phyloP scores from a whole-genome alignment of 2,888 invertebrate genomes.

The Brenthis daphne region DNA sequence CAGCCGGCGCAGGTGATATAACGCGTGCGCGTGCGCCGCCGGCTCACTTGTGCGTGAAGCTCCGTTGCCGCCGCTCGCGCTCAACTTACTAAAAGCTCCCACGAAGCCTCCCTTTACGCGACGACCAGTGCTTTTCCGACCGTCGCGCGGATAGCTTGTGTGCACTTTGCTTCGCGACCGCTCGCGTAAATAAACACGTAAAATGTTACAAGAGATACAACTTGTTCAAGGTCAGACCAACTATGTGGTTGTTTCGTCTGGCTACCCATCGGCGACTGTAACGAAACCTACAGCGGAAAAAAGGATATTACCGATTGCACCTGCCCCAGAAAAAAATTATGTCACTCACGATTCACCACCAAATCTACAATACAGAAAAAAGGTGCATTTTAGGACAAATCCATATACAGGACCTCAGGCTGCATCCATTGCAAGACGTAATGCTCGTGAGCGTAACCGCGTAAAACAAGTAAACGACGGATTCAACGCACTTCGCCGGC shows the following conservation, averaged over 20 bases:
- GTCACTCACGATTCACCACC: conserved; percentile 80
- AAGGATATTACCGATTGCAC: conserved; percentile 80
- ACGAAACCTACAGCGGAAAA: conserved; percentile 78
- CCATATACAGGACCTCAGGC: conserved; percentile 86
- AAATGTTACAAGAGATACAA: conserved; percentile 80
- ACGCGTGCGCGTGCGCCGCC: conserved; percentile 78
- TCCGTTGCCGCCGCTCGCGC: conserved; percentile 67
- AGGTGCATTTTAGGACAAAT: conserved; percentile 87
- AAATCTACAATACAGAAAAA: conserved; percentile 85
- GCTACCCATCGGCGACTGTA: conserved; percentile 72
- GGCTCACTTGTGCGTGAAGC: conserved; percentile 78
- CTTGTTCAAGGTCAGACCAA: conserved; percentile 81
- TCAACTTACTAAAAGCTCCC: conserved; percentile 53
- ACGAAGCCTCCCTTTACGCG: conserved; percentile 49
- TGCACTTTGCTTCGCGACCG: conserved; percentile 48
- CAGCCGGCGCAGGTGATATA: conserved; percentile 83
- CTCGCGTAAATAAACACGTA: conserved; percentile 67
- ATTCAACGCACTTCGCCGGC: conserved; percentile 93
- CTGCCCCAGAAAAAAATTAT: conserved; percentile 82
- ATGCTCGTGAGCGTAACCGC: conserved; percentile 96
- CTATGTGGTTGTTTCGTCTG: conserved; percentile 83
- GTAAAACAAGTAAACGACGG: conserved; percentile 98
- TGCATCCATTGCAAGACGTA: conserved; percentile 93
- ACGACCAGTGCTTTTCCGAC: conserved; percentile 61
- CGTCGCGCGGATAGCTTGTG: conserved; percentile 68